Percentiles rank a stretch among this genome's conserved stretches.
Evolutionary conservation across 2,797 vertebrate species (phyloP).

Genomic region (Peromyscus melanophrys): DNA sequence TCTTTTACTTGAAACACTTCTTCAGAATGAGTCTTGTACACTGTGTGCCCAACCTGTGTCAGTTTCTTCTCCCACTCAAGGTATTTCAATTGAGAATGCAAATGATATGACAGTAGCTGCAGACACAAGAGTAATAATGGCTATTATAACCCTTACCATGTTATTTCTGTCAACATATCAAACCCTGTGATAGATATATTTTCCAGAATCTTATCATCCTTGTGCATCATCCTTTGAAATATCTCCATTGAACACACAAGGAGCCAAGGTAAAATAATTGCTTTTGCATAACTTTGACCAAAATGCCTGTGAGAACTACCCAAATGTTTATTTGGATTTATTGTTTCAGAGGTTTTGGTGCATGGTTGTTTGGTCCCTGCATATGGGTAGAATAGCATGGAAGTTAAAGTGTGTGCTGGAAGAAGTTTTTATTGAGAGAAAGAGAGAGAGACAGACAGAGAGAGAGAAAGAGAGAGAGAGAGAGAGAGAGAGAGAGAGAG

Average conservation of each 20-base stretch:
- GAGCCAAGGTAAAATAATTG: neutral
- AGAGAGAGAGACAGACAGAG: too few species aligned
- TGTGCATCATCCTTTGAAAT: neutral
- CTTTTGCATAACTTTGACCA: neutral
- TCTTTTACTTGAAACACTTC: neutral
- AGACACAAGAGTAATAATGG: neutral
- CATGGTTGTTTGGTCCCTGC: neutral
- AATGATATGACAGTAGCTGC: neutral
- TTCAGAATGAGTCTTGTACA: neutral
- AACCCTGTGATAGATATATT: neutral
- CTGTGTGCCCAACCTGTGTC: neutral
- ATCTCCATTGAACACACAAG: neutral
- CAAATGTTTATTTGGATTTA: neutral
- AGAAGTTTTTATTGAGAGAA: neutral
- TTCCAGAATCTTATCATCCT: neutral
- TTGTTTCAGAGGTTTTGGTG: neutral
- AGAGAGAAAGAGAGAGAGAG: too few species aligned
- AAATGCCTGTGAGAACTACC: neutral
- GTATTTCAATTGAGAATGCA: neutral
- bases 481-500: neutral
- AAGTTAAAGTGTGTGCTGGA: neutral
- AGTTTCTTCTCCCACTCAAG: neutral
- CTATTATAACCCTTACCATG: neutral
- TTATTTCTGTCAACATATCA: conserved; percentile 9
- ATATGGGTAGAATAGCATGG: neutral